phyloP scores from a whole-genome alignment of 1,140 invertebrate genomes.

The Agraylea sexmaculata region DNA sequence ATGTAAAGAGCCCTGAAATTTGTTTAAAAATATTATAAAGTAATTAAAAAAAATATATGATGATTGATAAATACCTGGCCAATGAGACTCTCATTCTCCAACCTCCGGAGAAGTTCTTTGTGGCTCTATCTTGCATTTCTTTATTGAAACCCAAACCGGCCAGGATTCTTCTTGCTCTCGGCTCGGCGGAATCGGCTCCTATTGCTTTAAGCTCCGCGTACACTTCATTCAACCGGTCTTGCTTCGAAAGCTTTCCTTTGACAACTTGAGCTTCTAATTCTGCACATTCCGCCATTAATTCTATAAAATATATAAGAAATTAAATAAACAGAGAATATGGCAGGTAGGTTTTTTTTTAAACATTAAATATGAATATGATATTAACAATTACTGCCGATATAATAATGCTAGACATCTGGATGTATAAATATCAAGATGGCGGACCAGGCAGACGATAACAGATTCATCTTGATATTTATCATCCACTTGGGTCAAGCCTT shows the following conservation, averaged over 20 bases:
- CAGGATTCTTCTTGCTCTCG: slow-evolving; percentile 85
- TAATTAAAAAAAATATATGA: neutral
- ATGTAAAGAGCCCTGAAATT: slow-evolving; percentile 63
- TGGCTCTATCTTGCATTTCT: slow-evolving; percentile 88
- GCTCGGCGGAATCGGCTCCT: slow-evolving; percentile 93
- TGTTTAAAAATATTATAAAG: neutral
- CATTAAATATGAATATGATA: no score
- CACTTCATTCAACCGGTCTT: slow-evolving; percentile 77
- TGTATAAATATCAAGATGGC: no score
- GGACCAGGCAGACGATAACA: no score
- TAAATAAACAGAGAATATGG: neutral
- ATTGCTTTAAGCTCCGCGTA: slow-evolving; percentile 94
- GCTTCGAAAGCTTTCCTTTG: slow-evolving; percentile 54
- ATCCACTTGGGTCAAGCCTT: no score
- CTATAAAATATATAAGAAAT: slow-evolving; percentile 21
- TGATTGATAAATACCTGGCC: slow-evolving; percentile 42
- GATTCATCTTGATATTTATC: no score
- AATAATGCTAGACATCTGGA: no score
- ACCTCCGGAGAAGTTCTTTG: slow-evolving; percentile 94
- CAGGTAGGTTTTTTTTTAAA: no score
- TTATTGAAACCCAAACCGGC: slow-evolving; percentile 93
- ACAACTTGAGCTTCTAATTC: slow-evolving; percentile 64
- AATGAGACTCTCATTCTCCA: slow-evolving; percentile 98
- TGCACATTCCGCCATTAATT: slow-evolving; percentile 72
- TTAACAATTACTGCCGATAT: no score